Evolutionary conservation across 2,113 vertebrate genomes (phyloP).

Genomic region (Pseudorectes ferrugineus): DNA sequence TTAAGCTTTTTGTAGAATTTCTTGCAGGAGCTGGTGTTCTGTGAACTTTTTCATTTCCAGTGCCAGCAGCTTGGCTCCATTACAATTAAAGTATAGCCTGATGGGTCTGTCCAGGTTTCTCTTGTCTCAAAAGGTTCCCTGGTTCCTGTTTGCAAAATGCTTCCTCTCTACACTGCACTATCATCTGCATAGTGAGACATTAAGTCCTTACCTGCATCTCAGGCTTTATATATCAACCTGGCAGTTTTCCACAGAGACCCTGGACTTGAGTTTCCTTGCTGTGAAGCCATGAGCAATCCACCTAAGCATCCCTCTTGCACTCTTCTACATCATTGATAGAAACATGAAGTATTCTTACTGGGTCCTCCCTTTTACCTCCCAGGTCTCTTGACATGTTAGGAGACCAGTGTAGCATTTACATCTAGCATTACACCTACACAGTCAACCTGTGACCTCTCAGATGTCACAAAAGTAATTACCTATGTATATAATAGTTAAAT

Average conservation of each 20-base stretch:
- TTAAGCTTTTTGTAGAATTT: neutral
- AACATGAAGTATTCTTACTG: rapidly evolving
- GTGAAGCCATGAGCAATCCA: neutral
- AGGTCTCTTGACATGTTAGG: neutral
- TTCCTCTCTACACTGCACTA: neutral
- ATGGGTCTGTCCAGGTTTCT: neutral
- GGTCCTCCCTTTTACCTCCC: neutral
- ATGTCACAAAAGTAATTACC: neutral
- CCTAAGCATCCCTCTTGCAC: neutral
- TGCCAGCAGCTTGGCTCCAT: neutral
- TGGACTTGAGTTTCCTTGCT: neutral
- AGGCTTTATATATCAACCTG: neutral
- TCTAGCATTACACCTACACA: neutral
- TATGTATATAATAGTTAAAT: neutral
- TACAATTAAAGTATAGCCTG: neutral
- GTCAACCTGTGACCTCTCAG: neutral
- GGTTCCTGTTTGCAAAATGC: neutral
- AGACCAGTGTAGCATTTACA: neutral
- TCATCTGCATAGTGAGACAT: neutral
- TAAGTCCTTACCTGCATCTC: neutral
- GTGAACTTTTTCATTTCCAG: neutral
- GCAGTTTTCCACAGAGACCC: neutral
- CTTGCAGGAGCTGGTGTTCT: neutral
- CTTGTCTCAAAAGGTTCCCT: neutral
- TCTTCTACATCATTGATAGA: neutral